Evolutionary conservation across 2,888 invertebrate species (phyloP), one percentile per base, ranked within the genome.

Genomic region (Dioctria rufipes): DNA sequence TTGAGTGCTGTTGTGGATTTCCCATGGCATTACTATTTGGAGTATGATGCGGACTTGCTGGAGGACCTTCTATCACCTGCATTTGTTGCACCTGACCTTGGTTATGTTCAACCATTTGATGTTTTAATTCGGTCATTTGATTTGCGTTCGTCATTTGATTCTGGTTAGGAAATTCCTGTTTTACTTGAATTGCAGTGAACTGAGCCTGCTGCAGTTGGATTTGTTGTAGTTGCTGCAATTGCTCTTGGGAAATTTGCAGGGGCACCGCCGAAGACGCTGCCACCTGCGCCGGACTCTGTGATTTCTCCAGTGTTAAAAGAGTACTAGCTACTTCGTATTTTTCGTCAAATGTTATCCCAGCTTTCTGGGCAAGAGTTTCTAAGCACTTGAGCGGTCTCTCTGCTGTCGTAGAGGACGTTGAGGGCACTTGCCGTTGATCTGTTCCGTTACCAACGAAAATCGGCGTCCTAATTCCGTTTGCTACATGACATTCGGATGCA

Each of bases 341-440:
- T 87, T 94, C 94, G 86, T 93, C 94, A 85, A 93, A 92, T 25
- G 93, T 93, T 11, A 94, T 93, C 2, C 94, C 94, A 75, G 94
- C 94, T 84, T 94, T 94, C 86, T 94, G 93, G 11, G 94, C 94
- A 82, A 94, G 90, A 0, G 93, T 94, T 86, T 94, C 94, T 83
- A 94, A 88, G 85, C 93, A 93, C 91, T 94, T 93, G 77, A 94
- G 86, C 2, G 91, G 91, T 61, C 91, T 85, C 84, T 90, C 90
- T 13, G 86, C 80, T 80, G 80, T 83, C 78, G 81, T 9, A 4
- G 58, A 46, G 2, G 73, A 60, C 5, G 73, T 54, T 11, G 42
- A 40, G 4, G 9, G 58, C 37, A 58, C n/a, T n/a, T 58, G 60
- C 5, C 58, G 54, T n/a, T 73, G 73, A 5, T 73, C 73, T 1